Conservation (phyloP, 2,888 invertebrate species). For the Ochropacha duplaris region DNA sequence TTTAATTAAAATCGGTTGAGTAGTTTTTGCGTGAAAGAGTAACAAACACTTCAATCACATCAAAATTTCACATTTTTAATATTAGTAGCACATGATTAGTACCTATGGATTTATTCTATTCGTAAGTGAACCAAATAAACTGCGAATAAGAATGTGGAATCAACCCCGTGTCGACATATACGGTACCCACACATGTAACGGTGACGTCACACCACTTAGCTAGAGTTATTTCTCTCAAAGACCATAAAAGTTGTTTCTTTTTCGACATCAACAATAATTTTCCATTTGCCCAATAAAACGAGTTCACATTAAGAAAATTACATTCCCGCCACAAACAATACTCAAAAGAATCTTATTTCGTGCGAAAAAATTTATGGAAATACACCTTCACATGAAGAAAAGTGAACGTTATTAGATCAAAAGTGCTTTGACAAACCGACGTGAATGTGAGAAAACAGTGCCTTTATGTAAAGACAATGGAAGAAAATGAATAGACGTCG, state of each 20-base stretch:
- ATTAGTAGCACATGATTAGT: too few relatives aligned
- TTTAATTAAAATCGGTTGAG: too few relatives aligned
- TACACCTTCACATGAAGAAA: constrained; percentile 11
- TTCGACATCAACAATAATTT: not conserved
- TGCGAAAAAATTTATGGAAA: not conserved
- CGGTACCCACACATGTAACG: not conserved
- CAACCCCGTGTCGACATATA: not conserved
- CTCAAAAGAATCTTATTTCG: not conserved
- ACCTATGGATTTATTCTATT: too few relatives aligned
- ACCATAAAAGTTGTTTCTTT: not conserved
- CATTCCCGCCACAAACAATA: not conserved
- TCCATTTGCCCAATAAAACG: constrained; percentile 1
- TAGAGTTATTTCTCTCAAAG: not conserved
- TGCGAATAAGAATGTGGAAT: too few relatives aligned
- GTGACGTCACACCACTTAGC: not conserved
- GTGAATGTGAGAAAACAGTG: constrained; percentile 49
- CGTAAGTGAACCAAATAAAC: too few relatives aligned
- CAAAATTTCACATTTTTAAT: too few relatives aligned
- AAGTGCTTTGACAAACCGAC: constrained; percentile 20
- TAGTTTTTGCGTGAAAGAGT: too few relatives aligned
- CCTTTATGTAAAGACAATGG: constrained; percentile 59
- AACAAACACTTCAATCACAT: too few relatives aligned
- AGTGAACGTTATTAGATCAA: constrained; percentile 16
- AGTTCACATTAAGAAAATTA: not conserved
- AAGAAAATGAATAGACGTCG: constrained; percentile 72